Conservation (phyloP, 2,113 vertebrate species). For the Neolamprologus devosi region DNA sequence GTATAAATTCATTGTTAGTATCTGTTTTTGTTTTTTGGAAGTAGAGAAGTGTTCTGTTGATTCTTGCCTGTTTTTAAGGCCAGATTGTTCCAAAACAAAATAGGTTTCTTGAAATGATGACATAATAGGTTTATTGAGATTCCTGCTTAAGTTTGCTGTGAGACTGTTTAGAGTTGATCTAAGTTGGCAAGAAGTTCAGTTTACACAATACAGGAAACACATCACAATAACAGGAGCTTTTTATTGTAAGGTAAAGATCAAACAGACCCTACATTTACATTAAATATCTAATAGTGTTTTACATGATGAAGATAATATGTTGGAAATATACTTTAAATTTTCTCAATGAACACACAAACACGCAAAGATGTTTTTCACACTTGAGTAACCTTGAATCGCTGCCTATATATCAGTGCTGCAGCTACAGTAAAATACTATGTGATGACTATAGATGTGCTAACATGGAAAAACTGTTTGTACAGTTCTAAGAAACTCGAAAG, state of each 20-base stretch:
- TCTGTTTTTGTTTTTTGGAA: background rate
- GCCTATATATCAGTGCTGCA: background rate
- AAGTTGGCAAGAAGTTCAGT: background rate
- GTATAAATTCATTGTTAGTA: background rate
- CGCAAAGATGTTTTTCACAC: background rate
- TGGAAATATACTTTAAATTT: background rate
- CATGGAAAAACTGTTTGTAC: background rate
- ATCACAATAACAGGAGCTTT: background rate
- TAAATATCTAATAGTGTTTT: background rate
- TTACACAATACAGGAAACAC: background rate
- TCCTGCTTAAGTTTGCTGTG: background rate
- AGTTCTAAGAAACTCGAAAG: background rate
- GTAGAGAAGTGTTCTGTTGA: background rate
- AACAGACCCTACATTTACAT: background rate
- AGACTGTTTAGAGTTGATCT: background rate
- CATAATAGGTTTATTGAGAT: background rate
- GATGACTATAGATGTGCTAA: background rate
- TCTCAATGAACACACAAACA: background rate
- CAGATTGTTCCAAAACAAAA: accelerated
- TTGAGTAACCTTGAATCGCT: background rate
- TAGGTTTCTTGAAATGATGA: accelerated
- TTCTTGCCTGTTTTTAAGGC: background rate
- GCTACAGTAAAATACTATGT: no score
- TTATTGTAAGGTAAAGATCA: background rate
- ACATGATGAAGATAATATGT: background rate